Evolutionary conservation across 2,888 invertebrate species (phyloP), one percentile per base, ranked within the genome.

Genomic region (Apamea epomidion): DNA sequence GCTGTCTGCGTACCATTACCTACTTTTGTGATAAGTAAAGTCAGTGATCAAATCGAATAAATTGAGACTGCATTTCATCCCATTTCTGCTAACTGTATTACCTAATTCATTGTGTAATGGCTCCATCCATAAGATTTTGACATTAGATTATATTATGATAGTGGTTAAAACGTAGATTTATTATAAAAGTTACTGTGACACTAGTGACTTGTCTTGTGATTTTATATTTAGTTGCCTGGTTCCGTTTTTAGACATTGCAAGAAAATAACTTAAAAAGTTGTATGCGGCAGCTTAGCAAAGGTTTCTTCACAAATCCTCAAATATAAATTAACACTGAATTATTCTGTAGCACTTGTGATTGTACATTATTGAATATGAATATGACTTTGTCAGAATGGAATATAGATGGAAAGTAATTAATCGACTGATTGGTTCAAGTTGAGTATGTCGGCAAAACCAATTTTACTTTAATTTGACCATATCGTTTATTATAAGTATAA

Each of bases 61-160:
- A 91, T 93, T 90, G 92, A 95, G 94, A 94, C 93, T 93, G 94
- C 88, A 88, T 91, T 90, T 92, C 93, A 93, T 93, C 93, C 91
- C 92, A 92, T 91, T 92, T 92, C 92, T 93, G 93, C 92, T 94
- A 88, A 84, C 92, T 93, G 84, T 79, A 91, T 91, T 91, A 89
- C 89, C 88, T 92, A 92, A 86, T 90, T 91, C 90, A 90, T 90
- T 86, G 87, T 91, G 93, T 93, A 95, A 95, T 94, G 92, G 94
- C 94, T 96, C 96, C 95, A 95, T 96, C 96, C 96, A 95, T 92
- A 90, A 91, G 84, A 90, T 92, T 91, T 92, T 94, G 93, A 94
- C 92, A 91, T 91, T 94, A 94, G 93, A 92, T 92, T 93, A 87
- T 86, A 89, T 8, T 60, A 64, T 79, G 37, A 87, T 93, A 92